Conservation (phyloP, 2,888 invertebrate species). For the Tricholauxania praeusta region DNA sequence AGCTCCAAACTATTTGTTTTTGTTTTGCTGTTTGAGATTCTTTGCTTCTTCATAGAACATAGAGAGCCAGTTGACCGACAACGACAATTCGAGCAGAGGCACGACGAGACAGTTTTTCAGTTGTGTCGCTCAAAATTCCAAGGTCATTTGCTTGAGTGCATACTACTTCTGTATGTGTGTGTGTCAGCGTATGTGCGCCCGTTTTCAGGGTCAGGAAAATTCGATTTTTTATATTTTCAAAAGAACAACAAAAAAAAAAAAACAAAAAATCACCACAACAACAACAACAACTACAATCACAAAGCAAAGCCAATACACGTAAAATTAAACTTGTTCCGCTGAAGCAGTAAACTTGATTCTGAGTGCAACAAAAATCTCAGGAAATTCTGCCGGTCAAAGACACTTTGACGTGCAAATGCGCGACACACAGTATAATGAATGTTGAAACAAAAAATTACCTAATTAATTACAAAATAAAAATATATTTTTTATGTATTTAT, state of each 20-base stretch:
- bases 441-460: neutral
- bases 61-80: neutral
- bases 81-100: neutral
- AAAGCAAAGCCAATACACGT: constrained; percentile 18
- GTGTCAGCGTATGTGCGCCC: constrained; percentile 45
- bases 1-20: neutral
- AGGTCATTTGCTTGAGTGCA: constrained; percentile 41
- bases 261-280: neutral
- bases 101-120: constrained; percentile 27
- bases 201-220: constrained; percentile 64
- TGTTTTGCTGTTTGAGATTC: neutral
- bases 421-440: no score
- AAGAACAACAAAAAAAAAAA: neutral
- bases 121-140: constrained; percentile 42
- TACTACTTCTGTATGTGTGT: constrained; percentile 28
- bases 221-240: constrained; percentile 53
- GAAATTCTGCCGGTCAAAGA: constrained; percentile 46
- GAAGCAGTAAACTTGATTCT: constrained; percentile 7
- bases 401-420: constrained; percentile 12
- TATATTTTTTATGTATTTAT: no score
- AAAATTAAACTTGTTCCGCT: constrained; percentile 35
- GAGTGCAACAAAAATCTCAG: constrained; percentile 19
- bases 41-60: neutral
- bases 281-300: neutral
- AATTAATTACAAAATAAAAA: no score